Base-by-base conservation (phyloP, 2,888 invertebrate species). In the Minunthozetes semirufus region DNA sequence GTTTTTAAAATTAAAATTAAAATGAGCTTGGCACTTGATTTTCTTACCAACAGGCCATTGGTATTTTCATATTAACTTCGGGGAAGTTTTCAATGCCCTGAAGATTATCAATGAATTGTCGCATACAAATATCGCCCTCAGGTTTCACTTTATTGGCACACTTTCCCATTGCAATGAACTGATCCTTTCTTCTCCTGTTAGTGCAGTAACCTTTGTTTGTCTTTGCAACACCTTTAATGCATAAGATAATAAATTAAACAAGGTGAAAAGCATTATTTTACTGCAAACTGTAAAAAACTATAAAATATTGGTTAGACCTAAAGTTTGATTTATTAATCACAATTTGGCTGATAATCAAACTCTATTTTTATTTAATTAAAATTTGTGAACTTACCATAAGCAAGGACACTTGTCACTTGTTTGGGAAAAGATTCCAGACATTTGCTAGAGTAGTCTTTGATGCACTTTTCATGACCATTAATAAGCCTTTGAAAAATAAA, bases 1-100 rank as follows among this genome's bases (percentile, higher is more conserved):
- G n/a, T n/a, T n/a, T n/a, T n/a, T n/a, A n/a, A n/a, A n/a, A n/a
- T n/a, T n/a, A n/a, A n/a, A n/a, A n/a, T n/a, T n/a, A n/a, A n/a
- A n/a, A n/a, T n/a, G n/a, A n/a, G n/a, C n/a, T n/a, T n/a, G n/a
- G n/a, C n/a, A 33, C 4, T 33, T 33, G 15, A 48, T 46, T 56
- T 27, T 63, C 74, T 25, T 73, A 74, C 74, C 74, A 74, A 42
- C 74, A 74, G 2, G 68, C 74, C 19, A 74, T 22, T 2, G 74
- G 74, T 68, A 74, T 27, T 33, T 68, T 48, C 1, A 70, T 11
- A 15, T 25, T 68, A 25, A 17, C 29, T 3, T 74, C 68, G 0
- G 15, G 19, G 25, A 29, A 50, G 27, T 46, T 38, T 74, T 59
- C 42, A 5, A 42, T 38, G 4, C 68, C 74, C 15, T 74, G 74